Conservation (phyloP, 1,140 invertebrate species). For the Ooceraea biroi region DNA sequence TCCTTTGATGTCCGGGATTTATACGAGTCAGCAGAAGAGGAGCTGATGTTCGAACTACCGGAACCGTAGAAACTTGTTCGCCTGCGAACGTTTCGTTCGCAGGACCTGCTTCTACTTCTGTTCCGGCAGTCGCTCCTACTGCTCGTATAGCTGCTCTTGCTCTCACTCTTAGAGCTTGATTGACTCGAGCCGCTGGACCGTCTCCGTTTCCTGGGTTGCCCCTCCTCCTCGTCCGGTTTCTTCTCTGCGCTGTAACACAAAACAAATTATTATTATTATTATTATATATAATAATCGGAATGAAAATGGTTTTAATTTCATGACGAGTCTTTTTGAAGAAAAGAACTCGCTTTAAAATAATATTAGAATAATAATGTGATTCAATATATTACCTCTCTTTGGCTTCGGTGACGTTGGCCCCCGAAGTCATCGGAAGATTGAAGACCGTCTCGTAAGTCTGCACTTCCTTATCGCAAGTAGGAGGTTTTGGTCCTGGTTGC, state of each 20-base stretch:
- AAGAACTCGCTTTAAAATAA: too few relatives aligned
- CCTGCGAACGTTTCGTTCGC: slow-evolving; percentile 66
- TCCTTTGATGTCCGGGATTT: slow-evolving; percentile 74
- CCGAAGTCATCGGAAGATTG: slow-evolving; percentile 59
- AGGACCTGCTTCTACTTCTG: slow-evolving; percentile 76
- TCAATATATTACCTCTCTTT: slow-evolving; percentile 43
- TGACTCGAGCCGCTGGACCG: slow-evolving; percentile 67
- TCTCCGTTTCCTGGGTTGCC: slow-evolving; percentile 65
- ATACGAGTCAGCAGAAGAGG: too few relatives aligned
- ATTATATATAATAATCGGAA: slow-evolving; percentile 1
- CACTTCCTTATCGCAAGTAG: slow-evolving; percentile 66
- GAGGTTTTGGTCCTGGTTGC: slow-evolving; percentile 69
- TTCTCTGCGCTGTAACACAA: slow-evolving; percentile 62
- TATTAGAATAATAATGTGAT: neutral
- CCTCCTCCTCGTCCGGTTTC: slow-evolving; percentile 43
- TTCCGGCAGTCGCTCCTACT: slow-evolving; percentile 73
- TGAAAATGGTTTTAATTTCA: slow-evolving; percentile 4
- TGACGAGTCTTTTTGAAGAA: neutral
- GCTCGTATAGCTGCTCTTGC: too few relatives aligned
- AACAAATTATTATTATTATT: too few relatives aligned
- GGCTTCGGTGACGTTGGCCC: slow-evolving; percentile 12
- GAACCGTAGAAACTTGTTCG: too few relatives aligned
- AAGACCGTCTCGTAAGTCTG: slow-evolving; percentile 80
- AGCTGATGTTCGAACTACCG: too few relatives aligned
- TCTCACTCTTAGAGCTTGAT: slow-evolving; percentile 69